Conservation (phyloP, 2,113 vertebrate genomes). For the Hemibagrus wyckioides region DNA sequence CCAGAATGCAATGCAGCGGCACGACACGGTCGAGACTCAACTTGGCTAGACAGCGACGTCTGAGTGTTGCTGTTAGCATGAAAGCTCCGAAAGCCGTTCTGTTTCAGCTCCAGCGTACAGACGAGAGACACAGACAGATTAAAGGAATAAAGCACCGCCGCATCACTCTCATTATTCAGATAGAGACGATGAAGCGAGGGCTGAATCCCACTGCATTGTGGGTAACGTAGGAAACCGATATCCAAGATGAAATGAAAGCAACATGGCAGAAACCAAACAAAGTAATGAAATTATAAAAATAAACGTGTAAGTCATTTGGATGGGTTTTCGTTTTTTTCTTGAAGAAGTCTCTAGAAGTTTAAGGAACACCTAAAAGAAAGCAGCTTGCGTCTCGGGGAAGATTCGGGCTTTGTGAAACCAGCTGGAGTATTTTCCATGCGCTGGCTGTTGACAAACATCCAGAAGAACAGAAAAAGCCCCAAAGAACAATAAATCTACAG, state of each 20-base stretch:
- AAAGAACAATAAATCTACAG: constrained; percentile 52
- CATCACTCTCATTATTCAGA: neutral
- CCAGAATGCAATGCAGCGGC: neutral
- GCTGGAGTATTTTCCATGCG: constrained; percentile 52
- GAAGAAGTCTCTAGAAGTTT: neutral
- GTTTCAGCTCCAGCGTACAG: neutral
- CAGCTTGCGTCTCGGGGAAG: constrained; percentile 17
- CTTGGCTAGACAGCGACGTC: neutral
- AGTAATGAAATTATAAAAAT: neutral
- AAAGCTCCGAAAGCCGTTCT: neutral
- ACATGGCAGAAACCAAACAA: neutral
- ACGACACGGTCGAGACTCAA: neutral
- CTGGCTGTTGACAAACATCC: constrained; percentile 52
- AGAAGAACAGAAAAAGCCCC: constrained; percentile 53
- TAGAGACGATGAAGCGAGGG: neutral
- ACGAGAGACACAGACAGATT: neutral
- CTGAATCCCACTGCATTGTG: neutral
- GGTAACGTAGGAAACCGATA: neutral
- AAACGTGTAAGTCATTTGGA: neutral
- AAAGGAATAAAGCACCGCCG: neutral
- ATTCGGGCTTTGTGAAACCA: constrained; percentile 41
- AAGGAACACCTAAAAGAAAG: neutral
- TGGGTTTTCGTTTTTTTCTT: neutral
- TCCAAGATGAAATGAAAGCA: neutral
- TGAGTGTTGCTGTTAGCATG: neutral